phyloP scores from a whole-genome alignment of 2,113 vertebrate genomes.

The Ciconia boyciana region DNA sequence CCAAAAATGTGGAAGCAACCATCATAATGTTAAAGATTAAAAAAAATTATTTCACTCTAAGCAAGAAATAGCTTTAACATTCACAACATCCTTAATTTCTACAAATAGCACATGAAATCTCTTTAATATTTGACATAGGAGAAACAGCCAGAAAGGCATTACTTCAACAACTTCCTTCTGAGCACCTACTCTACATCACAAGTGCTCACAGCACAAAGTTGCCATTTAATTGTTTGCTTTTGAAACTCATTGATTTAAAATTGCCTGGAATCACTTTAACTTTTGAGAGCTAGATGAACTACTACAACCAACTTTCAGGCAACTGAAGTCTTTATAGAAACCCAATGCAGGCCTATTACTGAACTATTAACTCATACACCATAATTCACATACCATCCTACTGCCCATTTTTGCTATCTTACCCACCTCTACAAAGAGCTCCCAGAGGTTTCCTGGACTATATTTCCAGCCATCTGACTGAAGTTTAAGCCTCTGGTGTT shows the following conservation, averaged over 20 bases:
- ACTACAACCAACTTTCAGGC: neutral
- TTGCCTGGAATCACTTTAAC: neutral
- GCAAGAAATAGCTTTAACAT: neutral
- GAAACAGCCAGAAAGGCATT: neutral
- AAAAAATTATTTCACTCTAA: neutral
- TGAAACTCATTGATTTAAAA: neutral
- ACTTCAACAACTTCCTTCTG: neutral
- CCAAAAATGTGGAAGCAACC: neutral
- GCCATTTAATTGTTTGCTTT: neutral
- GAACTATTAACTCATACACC: neutral
- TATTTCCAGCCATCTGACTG: neutral
- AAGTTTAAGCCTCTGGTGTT: neutral
- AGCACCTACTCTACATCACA: neutral
- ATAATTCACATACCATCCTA: neutral
- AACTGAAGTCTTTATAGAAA: neutral
- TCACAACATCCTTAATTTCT: neutral
- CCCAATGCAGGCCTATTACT: neutral
- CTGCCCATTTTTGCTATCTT: neutral
- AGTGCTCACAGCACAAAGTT: neutral
- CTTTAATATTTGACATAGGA: neutral
- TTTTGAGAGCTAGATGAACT: neutral
- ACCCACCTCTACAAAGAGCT: neutral
- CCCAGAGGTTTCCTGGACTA: neutral
- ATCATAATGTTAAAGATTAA: neutral
- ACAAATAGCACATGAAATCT: neutral